Conservation (phyloP, 2,113 vertebrate genomes). For the Alouatta palliata region DNA sequence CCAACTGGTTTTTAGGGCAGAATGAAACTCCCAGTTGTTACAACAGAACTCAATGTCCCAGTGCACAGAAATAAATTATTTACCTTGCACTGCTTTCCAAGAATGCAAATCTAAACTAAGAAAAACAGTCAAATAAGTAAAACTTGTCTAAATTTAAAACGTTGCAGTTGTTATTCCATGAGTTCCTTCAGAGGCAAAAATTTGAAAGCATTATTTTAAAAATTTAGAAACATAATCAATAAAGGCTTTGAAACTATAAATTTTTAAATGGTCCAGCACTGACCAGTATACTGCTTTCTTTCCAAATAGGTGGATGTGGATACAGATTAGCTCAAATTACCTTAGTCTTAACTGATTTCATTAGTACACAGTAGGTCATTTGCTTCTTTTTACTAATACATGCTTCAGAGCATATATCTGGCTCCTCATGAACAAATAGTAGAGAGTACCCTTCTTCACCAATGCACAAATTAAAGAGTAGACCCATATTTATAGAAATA, state of each 20-base stretch:
- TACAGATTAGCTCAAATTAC: background rate
- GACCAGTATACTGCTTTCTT: background rate
- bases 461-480: background rate
- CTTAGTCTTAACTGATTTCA: background rate
- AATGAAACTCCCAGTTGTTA: background rate
- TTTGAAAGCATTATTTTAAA: background rate
- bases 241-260: background rate
- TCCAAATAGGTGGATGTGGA: background rate
- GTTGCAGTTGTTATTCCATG: background rate
- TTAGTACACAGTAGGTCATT: background rate
- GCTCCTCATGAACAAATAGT: background rate
- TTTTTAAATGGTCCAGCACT: background rate
- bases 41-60: background rate
- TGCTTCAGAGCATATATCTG: background rate
- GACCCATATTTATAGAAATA: background rate
- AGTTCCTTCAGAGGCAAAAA: background rate
- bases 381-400: background rate
- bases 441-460: background rate
- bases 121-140: background rate
- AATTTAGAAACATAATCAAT: background rate
- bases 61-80: constrained; percentile 36
- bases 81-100: constrained; percentile 30
- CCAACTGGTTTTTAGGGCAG: background rate
- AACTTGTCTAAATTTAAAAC: constrained; percentile 1
- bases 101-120: constrained; percentile 4